A percentile compares a stretch with the other conserved stretches of the same genome.
These are phyloP conservation scores for Channa argus DNA, from an alignment of 2,113 vertebrate genomes.

Conservation along the genomic window DNA sequence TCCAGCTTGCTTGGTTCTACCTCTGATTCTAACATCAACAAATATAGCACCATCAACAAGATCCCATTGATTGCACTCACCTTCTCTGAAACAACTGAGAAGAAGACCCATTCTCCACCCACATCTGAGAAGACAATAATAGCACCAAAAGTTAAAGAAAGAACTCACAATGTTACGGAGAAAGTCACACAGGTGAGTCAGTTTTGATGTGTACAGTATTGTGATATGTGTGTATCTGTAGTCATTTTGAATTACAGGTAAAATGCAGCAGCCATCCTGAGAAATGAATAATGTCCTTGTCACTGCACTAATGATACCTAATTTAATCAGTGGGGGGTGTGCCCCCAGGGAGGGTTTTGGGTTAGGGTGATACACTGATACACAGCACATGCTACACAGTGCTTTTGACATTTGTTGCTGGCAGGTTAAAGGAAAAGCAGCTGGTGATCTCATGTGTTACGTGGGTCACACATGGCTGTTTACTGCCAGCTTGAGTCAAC, in stretches of 20 bases:
- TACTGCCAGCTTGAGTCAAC: background rate
- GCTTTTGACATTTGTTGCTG: background rate
- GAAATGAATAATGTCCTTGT: background rate
- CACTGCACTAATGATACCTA: background rate
- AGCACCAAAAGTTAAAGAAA: constrained; percentile 98
- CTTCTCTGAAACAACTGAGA: constrained; percentile 95
- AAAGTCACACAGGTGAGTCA: constrained; percentile 97
- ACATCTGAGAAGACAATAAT: constrained; percentile 97
- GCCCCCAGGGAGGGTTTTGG: background rate
- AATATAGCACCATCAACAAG: constrained; percentile 98
- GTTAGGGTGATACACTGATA: constrained; percentile 1
- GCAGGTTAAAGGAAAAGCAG: constrained; percentile 4
- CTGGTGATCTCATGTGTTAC: constrained; percentile 1
- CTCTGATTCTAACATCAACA: constrained; percentile 99
- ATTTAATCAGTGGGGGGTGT: constrained; percentile 3
- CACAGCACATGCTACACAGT: background rate
- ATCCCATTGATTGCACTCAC: constrained; percentile 97
- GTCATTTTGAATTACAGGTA: too few species aligned
- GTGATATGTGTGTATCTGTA: too few species aligned
- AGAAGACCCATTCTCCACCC: constrained; percentile 94
- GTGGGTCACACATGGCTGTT: background rate
- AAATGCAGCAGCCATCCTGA: background rate
- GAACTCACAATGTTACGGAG: constrained; percentile 98
- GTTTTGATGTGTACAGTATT: background rate
- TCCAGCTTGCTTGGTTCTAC: constrained; percentile 97